phyloP scores from a whole-genome alignment of 30 jellyfish, hydroid and myxozoan genomes.

The Aurelia sp. region DNA sequence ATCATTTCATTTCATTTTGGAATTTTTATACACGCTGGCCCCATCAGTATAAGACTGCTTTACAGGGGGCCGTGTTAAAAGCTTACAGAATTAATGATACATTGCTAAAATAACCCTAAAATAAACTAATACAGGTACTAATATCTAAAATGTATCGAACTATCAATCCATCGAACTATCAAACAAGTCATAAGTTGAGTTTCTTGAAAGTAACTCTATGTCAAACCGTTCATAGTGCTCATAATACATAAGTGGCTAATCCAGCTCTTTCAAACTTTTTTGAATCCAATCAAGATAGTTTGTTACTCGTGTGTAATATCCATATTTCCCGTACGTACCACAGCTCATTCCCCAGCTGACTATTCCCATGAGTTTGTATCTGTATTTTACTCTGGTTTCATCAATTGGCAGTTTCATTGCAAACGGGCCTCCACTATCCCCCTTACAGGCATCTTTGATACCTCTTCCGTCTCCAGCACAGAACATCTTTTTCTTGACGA shows the following conservation, averaged over 20 bases:
- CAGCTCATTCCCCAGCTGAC: slow-evolving; percentile 60
- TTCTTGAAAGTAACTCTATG: too few relatives aligned
- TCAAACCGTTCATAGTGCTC: too few relatives aligned
- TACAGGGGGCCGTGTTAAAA: too few relatives aligned
- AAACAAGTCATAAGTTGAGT: too few relatives aligned
- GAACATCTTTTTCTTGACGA: slow-evolving; percentile 9
- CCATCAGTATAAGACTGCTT: too few relatives aligned
- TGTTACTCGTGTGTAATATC: slow-evolving; percentile 67
- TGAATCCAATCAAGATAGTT: slow-evolving; percentile 61
- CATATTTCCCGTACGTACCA: slow-evolving; percentile 1
- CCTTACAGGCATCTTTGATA: slow-evolving; percentile 57
- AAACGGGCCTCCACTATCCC: slow-evolving; percentile 87
- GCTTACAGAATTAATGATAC: too few relatives aligned
- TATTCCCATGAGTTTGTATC: slow-evolving; percentile 50
- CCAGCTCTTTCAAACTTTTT: slow-evolving; percentile 4
- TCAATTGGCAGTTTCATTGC: slow-evolving; percentile 30
- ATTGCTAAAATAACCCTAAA: too few relatives aligned
- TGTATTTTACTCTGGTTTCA: slow-evolving; percentile 2
- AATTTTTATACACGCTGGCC: too few relatives aligned
- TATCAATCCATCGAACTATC: too few relatives aligned
- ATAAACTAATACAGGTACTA: too few relatives aligned
- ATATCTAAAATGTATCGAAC: too few relatives aligned
- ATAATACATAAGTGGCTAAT: not conserved
- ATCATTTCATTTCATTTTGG: too few relatives aligned
- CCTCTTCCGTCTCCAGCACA: slow-evolving; percentile 47